Evolutionary conservation across 2,113 vertebrate genomes (phyloP).

Genomic region (Chloebia gouldiae): DNA sequence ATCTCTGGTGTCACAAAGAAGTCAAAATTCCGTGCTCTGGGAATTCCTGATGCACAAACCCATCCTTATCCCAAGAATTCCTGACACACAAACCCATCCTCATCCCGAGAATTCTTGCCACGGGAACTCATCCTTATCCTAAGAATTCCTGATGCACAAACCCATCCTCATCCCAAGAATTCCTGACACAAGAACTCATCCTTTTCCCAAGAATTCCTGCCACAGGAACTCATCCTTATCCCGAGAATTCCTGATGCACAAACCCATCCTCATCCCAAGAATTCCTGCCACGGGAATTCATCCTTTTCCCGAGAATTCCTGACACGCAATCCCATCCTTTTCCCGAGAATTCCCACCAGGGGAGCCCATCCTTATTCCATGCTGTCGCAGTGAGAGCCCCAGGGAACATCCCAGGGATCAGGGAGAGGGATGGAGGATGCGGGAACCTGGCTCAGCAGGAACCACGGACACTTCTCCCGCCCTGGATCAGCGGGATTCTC

Average conservation of each 20-base stretch:
- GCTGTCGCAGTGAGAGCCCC: neutral
- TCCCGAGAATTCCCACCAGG: neutral
- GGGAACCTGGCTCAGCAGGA: neutral
- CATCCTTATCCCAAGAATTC: neutral
- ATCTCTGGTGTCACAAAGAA: too few relatives aligned
- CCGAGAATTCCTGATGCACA: fast-evolving
- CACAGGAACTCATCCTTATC: neutral
- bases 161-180: neutral
- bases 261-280: neutral
- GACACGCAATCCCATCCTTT: neutral
- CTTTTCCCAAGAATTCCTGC: neutral
- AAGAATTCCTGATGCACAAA: fast-evolving
- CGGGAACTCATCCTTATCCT: neutral
- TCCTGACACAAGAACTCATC: fast-evolving
- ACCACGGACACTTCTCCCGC: neutral
- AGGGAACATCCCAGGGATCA: neutral
- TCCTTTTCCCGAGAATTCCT: neutral
- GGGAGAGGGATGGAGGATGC: neutral
- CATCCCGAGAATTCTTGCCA: neutral
- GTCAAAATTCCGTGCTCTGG: neutral
- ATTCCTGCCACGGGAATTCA: fast-evolving
- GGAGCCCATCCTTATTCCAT: neutral
- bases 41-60: neutral
- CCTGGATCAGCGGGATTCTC: neutral
- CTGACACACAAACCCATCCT: fast-evolving